These are phyloP conservation scores for Acipenser ruthenus DNA, from an alignment of 2,797 vertebrate species.

Conservation along the genomic window DNA sequence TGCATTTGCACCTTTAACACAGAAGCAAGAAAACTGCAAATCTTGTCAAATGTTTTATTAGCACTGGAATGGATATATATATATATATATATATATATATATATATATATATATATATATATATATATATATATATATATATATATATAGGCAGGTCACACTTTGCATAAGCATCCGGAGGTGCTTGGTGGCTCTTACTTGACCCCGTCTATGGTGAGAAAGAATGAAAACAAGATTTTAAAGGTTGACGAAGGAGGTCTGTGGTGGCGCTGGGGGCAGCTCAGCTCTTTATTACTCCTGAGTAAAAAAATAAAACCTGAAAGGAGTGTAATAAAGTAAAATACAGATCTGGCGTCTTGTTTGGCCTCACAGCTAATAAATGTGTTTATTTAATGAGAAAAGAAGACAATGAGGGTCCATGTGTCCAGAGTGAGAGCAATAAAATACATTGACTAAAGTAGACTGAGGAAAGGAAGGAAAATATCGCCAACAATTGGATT, in stretches of 20 bases:
- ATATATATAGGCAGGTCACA: constrained; percentile 6
- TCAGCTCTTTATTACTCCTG: constrained; percentile 22
- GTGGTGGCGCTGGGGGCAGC: constrained; percentile 13
- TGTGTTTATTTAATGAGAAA: constrained; percentile 30
- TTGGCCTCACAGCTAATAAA: constrained; percentile 8
- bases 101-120: not conserved
- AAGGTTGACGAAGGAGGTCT: constrained; percentile 25
- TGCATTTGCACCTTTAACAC: not conserved
- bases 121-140: not conserved
- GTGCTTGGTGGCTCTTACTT: constrained; percentile 35
- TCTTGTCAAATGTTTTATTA: not conserved
- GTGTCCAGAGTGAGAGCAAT: too few species aligned
- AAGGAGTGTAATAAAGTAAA: not conserved
- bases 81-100: not conserved
- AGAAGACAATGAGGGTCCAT: not conserved
- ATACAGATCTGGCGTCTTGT: constrained; percentile 6
- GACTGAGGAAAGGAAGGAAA: too few species aligned
- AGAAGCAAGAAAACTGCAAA: too few species aligned
- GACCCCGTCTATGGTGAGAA: constrained; percentile 41
- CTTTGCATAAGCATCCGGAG: constrained; percentile 10
- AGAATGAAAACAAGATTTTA: constrained; percentile 38
- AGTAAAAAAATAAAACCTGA: constrained; percentile 22
- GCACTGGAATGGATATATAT: not conserved
- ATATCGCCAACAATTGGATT: too few species aligned
- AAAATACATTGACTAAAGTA: too few species aligned